Evolutionary conservation across 1,140 invertebrate species (phyloP), one percentile per base, ranked within the genome.

Genomic region (Zophobas morio): DNA sequence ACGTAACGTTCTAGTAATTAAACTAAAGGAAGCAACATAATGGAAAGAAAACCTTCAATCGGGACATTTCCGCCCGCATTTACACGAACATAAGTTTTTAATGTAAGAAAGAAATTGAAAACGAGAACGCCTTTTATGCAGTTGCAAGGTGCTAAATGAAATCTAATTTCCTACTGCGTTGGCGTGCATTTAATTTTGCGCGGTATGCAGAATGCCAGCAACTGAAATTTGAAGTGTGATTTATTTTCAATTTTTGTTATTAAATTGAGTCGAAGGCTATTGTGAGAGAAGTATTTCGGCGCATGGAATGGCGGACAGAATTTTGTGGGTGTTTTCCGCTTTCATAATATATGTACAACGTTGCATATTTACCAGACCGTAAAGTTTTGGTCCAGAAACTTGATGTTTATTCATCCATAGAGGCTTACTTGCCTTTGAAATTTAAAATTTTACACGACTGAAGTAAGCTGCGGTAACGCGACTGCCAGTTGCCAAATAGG

Each of bases 1-100:
- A 63, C 57, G 57, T 63, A 63, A 42, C 37, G 60, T 66, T 66
- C 39, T 37, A 66, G 60, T 66, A 66, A 66, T 66, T 66, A 66
- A 39, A 66, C 39, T 66, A 66, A 39, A 66, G 37, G 39, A 66
- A 66, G 60, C 39, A 66, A 66, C 60, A 66, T 40, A 66, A 66
- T 42, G 60, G 60, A 51, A 51, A 51, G 49, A 51, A 51, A 51
- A 51, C 49, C 49, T 51, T 51, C 49, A 51, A 51, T 51, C 49
- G 49, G 49, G 6, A 51, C 49, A 51, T 51, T 51, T 51, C 49
- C 49, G 3, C 6, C 49, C 49, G 49, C 49, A 51, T 51, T 51
- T 51, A 51, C 49, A 51, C 49, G 49, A 51, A 51, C 49, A 51
- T 51, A 51, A 51, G 49, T 51, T 51, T 51, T 51, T 51, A 51